A percentile compares a stretch with the other conserved stretches of the same genome.
These are phyloP conservation scores for Morinoia aosen DNA, from an alignment of 2,888 invertebrate genomes.

Conservation along the genomic window DNA sequence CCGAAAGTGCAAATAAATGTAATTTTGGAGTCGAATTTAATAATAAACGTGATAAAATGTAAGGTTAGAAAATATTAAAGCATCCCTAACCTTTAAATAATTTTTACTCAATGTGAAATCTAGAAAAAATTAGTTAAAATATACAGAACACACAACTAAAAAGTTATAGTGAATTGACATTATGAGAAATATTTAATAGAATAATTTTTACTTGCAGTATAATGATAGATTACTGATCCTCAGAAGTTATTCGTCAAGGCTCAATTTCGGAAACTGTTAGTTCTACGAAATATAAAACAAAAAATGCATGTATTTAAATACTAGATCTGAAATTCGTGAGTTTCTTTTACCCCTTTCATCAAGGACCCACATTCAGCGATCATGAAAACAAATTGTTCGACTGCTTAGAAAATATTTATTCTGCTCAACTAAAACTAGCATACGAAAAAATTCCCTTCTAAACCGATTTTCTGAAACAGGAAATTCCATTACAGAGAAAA, in stretches of 20 bases:
- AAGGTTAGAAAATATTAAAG: neutral
- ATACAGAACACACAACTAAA: neutral
- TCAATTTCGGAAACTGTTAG: no score
- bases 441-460: neutral
- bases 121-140: neutral
- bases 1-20: neutral
- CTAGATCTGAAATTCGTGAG: no score
- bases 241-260: no score
- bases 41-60: neutral
- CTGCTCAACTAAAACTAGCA: neutral
- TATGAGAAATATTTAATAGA: no score
- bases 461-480: neutral
- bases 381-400: neutral
- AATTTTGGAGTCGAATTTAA: neutral
- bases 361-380: neutral
- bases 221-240: no score
- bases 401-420: neutral
- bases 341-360: neutral
- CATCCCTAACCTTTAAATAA: neutral
- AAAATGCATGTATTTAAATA: no score
- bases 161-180: neutral
- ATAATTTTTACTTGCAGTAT: no score
- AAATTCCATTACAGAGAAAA: neutral
- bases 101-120: neutral
- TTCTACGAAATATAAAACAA: no score